These are phyloP conservation scores for Trichosurus vulpecula DNA, from an alignment of 2,797 vertebrate species.

Conservation along the genomic window DNA sequence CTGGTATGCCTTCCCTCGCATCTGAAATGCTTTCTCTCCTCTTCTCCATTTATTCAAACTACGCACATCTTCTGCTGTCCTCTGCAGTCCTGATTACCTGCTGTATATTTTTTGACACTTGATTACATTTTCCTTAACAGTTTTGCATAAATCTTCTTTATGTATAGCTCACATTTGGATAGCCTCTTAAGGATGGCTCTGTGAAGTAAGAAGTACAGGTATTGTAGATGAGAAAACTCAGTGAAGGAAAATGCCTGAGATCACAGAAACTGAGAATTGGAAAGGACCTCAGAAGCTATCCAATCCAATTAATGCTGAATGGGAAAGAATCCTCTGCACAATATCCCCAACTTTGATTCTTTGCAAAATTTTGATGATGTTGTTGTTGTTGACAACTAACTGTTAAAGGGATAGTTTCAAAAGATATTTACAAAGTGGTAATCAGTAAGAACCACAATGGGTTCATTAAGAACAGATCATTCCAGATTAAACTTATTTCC, in stretches of 20 bases:
- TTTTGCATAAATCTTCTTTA: not conserved
- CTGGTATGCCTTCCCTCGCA: not conserved
- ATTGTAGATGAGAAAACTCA: not conserved
- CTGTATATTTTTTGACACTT: not conserved
- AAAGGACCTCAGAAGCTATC: not conserved
- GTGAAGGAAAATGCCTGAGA: not conserved
- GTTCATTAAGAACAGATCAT: not conserved
- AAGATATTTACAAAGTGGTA: not conserved
- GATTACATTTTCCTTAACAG: not conserved
- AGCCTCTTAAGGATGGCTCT: not conserved
- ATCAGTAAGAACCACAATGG: not conserved
- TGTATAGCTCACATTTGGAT: not conserved
- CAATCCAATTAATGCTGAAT: not conserved
- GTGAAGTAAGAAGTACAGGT: not conserved
- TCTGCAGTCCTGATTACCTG: not conserved
- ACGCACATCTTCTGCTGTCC: not conserved
- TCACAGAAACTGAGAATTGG: not conserved
- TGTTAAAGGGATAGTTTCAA: not conserved
- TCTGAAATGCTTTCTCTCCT: not conserved
- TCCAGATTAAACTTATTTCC: not conserved
- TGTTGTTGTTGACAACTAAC: not conserved
- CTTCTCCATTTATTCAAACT: not conserved
- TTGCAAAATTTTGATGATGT: not conserved
- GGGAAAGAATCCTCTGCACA: not conserved
- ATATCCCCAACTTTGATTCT: not conserved